These are phyloP conservation scores for Palythoa grandiflora DNA, from an alignment of 92 coral and sea anemone genomes.

Conservation along the genomic window DNA sequence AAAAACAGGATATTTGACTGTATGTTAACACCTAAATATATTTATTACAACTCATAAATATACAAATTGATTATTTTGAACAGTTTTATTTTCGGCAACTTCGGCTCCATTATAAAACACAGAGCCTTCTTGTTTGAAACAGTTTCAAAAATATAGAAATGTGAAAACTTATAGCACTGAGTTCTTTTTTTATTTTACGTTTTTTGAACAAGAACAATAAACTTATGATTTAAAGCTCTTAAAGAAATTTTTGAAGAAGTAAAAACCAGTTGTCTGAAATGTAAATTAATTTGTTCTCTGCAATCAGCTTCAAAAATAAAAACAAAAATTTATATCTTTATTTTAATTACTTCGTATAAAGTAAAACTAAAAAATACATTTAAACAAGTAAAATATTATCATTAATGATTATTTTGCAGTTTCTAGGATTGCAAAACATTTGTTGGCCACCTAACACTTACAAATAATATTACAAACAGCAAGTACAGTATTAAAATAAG, in stretches of 20 bases:
- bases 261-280: no score
- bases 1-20: not conserved
- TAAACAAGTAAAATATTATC: slow-evolving; percentile 25
- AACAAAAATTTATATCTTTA: no score
- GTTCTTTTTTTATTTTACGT: no score
- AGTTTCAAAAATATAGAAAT: no score
- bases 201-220: no score
- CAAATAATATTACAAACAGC: slow-evolving; percentile 20
- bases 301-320: no score
- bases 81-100: not conserved
- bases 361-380: not conserved
- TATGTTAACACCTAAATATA: not conserved
- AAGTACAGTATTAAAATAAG: not conserved
- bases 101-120: no score
- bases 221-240: no score
- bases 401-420: not conserved
- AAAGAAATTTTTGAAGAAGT: no score
- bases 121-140: no score
- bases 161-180: no score
- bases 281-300: no score
- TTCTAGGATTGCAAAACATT: not conserved
- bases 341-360: not conserved
- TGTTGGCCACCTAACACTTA: slow-evolving; percentile 13
- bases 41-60: not conserved
- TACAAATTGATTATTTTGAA: not conserved